Evolutionary conservation across 2,888 invertebrate genomes (phyloP).

Genomic region (Rhogogaster chlorosoma): DNA sequence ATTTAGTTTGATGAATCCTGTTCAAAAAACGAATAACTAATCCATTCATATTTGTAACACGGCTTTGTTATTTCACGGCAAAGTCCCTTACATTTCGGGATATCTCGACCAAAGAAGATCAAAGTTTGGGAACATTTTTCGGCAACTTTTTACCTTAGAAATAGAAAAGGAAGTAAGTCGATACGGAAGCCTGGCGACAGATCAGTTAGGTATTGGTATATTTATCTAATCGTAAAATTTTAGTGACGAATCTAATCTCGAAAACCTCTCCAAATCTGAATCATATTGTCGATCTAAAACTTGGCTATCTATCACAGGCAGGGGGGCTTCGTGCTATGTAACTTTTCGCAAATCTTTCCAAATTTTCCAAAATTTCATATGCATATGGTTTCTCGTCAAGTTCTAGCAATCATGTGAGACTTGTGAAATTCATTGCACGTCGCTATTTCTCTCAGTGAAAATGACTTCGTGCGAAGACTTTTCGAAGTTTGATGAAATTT

Average conservation of each 20-base stretch:
- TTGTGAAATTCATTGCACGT: too few relatives aligned
- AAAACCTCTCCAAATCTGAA: neutral
- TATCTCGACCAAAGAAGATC: neutral
- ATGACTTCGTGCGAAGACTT: too few relatives aligned
- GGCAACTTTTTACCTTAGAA: neutral
- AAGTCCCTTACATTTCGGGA: too few relatives aligned
- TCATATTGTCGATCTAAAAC: neutral
- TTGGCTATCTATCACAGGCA: neutral
- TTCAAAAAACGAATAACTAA: neutral
- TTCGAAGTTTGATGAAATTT: neutral
- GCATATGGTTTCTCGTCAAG: too few relatives aligned
- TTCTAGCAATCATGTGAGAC: too few relatives aligned
- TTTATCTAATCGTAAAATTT: neutral
- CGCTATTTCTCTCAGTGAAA: too few relatives aligned
- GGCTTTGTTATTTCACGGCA: too few relatives aligned
- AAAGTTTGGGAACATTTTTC: neutral
- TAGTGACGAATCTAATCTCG: neutral
- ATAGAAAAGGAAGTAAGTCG: neutral
- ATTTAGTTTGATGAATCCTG: constrained; percentile 54
- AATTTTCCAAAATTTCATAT: neutral
- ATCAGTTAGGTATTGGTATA: neutral
- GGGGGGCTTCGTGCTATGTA: neutral
- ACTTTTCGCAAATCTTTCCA: neutral
- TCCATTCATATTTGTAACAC: neutral
- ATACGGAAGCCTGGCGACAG: neutral